These are phyloP conservation scores for Leptinotarsa lineolata DNA, from an alignment of 1,140 invertebrate species.

Conservation along the genomic window DNA sequence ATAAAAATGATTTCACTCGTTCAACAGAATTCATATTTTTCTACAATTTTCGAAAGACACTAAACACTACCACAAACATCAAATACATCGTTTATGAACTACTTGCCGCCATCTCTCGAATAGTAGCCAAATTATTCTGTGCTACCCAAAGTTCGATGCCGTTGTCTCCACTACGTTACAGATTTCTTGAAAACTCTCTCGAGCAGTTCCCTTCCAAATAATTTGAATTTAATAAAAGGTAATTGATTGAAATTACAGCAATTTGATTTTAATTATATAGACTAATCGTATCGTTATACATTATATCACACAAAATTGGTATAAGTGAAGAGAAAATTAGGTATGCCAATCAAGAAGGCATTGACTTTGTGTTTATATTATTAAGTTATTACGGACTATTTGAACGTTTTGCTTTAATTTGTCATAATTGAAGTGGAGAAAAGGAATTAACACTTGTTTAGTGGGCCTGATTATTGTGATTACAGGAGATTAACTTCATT, in stretches of 20 bases:
- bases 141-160: neutral
- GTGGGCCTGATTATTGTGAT: conserved; percentile 20
- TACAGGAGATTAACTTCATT: conserved; percentile 19
- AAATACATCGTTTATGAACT: neutral
- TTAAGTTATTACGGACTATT: conserved; percentile 46
- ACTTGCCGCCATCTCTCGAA: neutral
- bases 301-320: conserved; percentile 44
- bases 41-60: too few species aligned
- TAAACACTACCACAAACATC: too few species aligned
- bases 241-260: conserved; percentile 50
- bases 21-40: too few species aligned
- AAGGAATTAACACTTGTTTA: conserved; percentile 24
- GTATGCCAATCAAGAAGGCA: conserved; percentile 48
- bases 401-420: conserved; percentile 31
- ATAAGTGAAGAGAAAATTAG: conserved; percentile 45
- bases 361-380: conserved; percentile 51
- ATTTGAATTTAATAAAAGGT: conserved; percentile 35
- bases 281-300: conserved; percentile 48
- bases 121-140: neutral
- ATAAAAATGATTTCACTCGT: too few species aligned
- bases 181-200: neutral
- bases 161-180: neutral
- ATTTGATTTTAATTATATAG: conserved; percentile 52
- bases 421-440: conserved; percentile 19
- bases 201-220: conserved; percentile 13